Conservation (phyloP, 1,140 invertebrate genomes). For the Eumaeus atala region DNA sequence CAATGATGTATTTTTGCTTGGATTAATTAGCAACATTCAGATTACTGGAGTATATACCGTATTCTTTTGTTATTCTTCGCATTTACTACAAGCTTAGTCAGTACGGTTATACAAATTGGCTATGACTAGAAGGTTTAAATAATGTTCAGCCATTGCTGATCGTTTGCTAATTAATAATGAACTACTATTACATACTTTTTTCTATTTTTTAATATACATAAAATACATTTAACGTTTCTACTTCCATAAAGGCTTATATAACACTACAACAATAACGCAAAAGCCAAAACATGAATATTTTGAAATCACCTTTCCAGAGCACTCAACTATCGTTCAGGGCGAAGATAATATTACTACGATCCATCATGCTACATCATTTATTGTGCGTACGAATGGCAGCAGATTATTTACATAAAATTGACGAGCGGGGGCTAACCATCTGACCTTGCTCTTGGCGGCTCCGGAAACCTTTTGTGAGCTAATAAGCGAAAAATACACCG, state of each 20-base stretch:
- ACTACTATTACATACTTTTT: too few species aligned
- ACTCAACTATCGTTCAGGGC: background rate
- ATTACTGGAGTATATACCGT: background rate
- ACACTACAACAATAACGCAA: too few species aligned
- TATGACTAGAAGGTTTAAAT: too few species aligned
- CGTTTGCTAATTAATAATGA: too few species aligned
- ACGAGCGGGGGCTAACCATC: slow-evolving; percentile 42
- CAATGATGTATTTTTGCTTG: background rate
- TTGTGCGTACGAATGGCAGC: slow-evolving; percentile 43
- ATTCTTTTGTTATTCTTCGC: too few species aligned
- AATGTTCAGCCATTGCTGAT: too few species aligned
- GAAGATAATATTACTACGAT: slow-evolving; percentile 40
- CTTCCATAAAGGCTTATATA: too few species aligned
- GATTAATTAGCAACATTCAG: background rate
- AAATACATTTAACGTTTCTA: too few species aligned
- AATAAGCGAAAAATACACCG: slow-evolving; percentile 35
- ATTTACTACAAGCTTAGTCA: too few species aligned
- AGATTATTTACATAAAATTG: slow-evolving; percentile 63
- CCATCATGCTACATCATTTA: slow-evolving; percentile 51
- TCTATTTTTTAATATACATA: slow-evolving; percentile 6
- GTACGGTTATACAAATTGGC: too few species aligned
- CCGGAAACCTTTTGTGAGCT: slow-evolving; percentile 29
- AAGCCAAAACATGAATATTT: background rate
- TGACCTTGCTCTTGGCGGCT: slow-evolving; percentile 45
- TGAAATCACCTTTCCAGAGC: background rate